Percentiles rank a stretch among this genome's conserved stretches.
Evolutionary conservation across 1,140 invertebrate species (phyloP).

Genomic region (Drosophila melanogaster): DNA sequence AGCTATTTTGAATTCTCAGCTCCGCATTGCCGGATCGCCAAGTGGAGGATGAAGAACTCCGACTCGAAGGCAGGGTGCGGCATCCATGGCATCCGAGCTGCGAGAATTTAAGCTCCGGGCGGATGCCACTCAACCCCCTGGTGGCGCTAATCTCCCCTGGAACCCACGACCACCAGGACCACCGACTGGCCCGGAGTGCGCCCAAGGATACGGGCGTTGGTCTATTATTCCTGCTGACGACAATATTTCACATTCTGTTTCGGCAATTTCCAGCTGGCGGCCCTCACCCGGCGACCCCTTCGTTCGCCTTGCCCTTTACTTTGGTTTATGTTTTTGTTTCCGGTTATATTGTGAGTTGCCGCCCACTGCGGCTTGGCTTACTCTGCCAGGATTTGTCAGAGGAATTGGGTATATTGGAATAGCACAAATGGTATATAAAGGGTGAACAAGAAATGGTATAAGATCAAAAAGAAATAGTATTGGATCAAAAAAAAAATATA

Average conservation of each 20-base stretch:
- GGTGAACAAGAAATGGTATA: no score
- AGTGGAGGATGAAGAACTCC: slow-evolving; percentile 6
- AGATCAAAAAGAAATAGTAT: no score
- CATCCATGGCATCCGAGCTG: slow-evolving; percentile 35
- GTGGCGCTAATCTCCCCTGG: slow-evolving; percentile 33
- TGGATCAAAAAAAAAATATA: no score
- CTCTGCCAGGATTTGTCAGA: background rate
- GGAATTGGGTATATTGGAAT: slow-evolving; percentile 6
- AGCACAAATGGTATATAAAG: background rate
- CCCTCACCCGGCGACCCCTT: slow-evolving; percentile 1
- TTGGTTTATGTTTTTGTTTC: slow-evolving; percentile 54
- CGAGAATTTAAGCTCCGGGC: slow-evolving; percentile 35
- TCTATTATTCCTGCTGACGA: slow-evolving; percentile 59
- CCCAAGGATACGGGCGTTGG: slow-evolving; percentile 51
- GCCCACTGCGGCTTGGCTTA: slow-evolving; percentile 14
- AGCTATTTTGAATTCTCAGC: slow-evolving; percentile 17
- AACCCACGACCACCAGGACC: slow-evolving; percentile 9
- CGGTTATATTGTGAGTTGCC: slow-evolving; percentile 42
- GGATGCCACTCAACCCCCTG: slow-evolving; percentile 28
- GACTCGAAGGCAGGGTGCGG: slow-evolving; percentile 16
- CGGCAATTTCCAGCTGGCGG: slow-evolving; percentile 51
- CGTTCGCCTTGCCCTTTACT: slow-evolving; percentile 43
- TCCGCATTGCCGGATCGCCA: slow-evolving; percentile 26
- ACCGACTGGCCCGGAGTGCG: slow-evolving; percentile 23
- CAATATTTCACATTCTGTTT: slow-evolving; percentile 61